phyloP scores from a whole-genome alignment of 30 jellyfish, hydroid and myxozoan genomes.

The Aurelia sp. region DNA sequence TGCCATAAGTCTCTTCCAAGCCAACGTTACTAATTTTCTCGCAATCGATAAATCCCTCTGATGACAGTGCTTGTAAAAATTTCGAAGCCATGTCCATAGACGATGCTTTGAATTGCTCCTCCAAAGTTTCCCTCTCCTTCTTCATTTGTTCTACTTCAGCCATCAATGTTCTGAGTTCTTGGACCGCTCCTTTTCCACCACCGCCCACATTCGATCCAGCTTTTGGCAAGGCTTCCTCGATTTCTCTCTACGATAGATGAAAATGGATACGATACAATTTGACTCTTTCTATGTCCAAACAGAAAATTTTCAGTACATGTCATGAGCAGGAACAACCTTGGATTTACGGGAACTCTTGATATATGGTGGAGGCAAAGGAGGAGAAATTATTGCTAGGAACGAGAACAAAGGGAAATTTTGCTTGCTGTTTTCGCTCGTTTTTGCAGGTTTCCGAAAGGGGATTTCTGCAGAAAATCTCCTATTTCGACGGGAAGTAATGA shows the following conservation, averaged over 20 bases:
- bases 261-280: background rate
- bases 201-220: conserved; percentile 65
- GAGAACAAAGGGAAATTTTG: no score
- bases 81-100: conserved; percentile 80
- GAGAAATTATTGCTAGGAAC: no score
- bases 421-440: no score
- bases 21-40: conserved; percentile 63
- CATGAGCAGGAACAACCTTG: no score
- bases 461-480: no score
- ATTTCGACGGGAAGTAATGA: no score
- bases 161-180: conserved; percentile 73
- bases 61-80: conserved; percentile 80
- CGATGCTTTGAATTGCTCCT: conserved; percentile 82
- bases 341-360: no score
- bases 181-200: conserved; percentile 72
- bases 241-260: conserved; percentile 50
- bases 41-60: conserved; percentile 80
- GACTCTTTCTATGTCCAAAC: no score
- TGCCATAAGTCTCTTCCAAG: conserved; percentile 77
- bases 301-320: no score
- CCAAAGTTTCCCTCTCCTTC: conserved; percentile 75
- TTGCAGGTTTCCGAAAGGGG: no score
- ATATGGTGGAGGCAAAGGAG: no score
- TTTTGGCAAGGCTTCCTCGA: conserved; percentile 82
- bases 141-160: conserved; percentile 75